A percentile compares a stretch with the other conserved stretches of the same genome.
These are phyloP conservation scores for Xylota sylvarum DNA, from an alignment of 2,888 invertebrate species.

Conservation along the genomic window DNA sequence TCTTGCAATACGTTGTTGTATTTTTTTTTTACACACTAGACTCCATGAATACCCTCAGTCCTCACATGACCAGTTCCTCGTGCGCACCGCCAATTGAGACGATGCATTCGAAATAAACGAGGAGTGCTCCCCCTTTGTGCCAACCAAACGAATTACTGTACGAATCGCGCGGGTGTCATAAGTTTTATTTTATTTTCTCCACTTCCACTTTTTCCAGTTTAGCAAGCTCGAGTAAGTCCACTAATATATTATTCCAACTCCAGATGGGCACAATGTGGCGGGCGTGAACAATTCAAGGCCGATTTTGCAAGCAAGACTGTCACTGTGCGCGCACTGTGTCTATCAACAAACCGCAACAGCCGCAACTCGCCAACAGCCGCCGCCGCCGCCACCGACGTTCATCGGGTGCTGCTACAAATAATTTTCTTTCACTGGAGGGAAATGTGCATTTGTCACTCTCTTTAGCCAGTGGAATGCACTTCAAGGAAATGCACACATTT, in stretches of 20 bases:
- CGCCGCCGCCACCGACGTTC: conserved; percentile 2
- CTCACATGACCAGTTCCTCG: background rate
- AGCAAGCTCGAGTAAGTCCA: conserved; percentile 9
- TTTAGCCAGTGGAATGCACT: conserved; percentile 43
- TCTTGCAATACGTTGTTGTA: background rate
- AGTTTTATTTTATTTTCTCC: conserved; percentile 12
- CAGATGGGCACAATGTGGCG: conserved; percentile 64
- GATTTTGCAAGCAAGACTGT: conserved; percentile 39
- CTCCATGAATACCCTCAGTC: background rate
- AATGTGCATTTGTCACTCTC: conserved; percentile 52
- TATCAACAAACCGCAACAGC: conserved; percentile 24
- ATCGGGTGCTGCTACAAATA: conserved; percentile 34
- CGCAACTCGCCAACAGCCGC: background rate
- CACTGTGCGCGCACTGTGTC: conserved; percentile 30
- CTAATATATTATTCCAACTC: conserved; percentile 33
- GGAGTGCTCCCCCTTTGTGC: background rate
- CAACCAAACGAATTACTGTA: conserved; percentile 9
- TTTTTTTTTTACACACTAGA: background rate
- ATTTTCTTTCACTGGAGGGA: conserved; percentile 20
- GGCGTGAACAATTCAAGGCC: conserved; percentile 31
- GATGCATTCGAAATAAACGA: conserved; percentile 6
- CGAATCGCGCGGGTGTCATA: conserved; percentile 21
- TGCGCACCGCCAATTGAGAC: background rate
- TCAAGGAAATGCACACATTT: conserved; percentile 61
- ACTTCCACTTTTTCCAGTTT: conserved; percentile 23